A percentile compares a stretch with the other conserved stretches of the same genome.
These are phyloP conservation scores for Drosophila ogumai DNA, from an alignment of 1,140 invertebrate genomes.

Conservation along the genomic window DNA sequence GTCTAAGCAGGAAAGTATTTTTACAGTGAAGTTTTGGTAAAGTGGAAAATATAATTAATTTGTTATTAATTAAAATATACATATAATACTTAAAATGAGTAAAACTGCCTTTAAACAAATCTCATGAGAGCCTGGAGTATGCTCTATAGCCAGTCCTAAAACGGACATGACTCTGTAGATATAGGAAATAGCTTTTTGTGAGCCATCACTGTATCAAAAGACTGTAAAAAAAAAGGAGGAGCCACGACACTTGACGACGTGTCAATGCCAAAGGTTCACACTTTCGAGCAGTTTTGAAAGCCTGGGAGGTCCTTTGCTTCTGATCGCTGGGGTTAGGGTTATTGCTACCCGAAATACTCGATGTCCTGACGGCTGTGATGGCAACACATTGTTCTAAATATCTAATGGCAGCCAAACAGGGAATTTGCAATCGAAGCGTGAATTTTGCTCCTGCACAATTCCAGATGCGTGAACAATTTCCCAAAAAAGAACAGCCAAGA, in stretches of 20 bases:
- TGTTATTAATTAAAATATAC: not conserved
- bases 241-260: slow-evolving; percentile 28
- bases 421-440: slow-evolving; percentile 80
- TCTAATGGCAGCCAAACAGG: slow-evolving; percentile 62
- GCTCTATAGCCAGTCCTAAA: too few species aligned
- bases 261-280: slow-evolving; percentile 70
- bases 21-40: not conserved
- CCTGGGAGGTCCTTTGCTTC: slow-evolving; percentile 28
- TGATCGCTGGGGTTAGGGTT: slow-evolving; percentile 52
- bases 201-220: slow-evolving; percentile 11
- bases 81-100: too few species aligned
- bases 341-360: slow-evolving; percentile 31
- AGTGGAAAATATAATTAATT: not conserved
- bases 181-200: too few species aligned
- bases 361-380: slow-evolving; percentile 54
- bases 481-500: slow-evolving; percentile 30
- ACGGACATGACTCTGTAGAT: too few species aligned
- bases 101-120: not conserved
- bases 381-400: slow-evolving; percentile 82
- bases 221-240: slow-evolving; percentile 1
- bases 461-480: slow-evolving; percentile 74
- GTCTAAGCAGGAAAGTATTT: not conserved
- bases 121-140: too few species aligned
- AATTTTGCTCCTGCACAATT: slow-evolving; percentile 71
- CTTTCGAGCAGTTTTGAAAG: slow-evolving; percentile 18